A percentile compares a stretch with the other conserved stretches of the same genome.
Evolutionary conservation across 1,140 invertebrate species (phyloP).

Genomic region (Sinella curviseta): DNA sequence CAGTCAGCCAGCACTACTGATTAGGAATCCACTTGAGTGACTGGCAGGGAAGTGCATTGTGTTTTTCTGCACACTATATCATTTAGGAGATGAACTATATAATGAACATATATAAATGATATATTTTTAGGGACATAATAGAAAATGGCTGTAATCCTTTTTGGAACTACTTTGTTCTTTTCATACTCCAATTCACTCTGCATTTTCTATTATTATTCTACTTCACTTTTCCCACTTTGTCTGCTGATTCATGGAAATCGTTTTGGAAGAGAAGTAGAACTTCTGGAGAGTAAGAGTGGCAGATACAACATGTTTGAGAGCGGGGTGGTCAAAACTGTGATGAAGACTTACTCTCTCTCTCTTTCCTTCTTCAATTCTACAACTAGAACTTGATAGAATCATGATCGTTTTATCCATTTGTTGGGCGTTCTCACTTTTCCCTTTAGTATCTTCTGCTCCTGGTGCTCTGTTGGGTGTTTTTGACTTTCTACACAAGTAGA

Average conservation of each 20-base stretch:
- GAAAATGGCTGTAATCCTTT: not conserved
- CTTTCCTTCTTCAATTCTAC: not conserved
- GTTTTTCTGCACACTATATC: not conserved
- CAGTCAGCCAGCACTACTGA: too few species aligned
- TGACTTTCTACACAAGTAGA: not conserved
- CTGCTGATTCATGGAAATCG: not conserved
- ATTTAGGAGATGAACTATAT: not conserved
- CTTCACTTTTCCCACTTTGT: not conserved
- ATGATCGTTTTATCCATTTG: not conserved
- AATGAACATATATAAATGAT: too few species aligned
- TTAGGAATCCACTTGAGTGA: constrained; percentile 2
- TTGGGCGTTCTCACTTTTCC: constrained; percentile 18
- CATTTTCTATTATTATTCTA: not conserved
- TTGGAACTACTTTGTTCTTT: not conserved
- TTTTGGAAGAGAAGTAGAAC: too few species aligned
- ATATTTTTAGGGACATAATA: too few species aligned
- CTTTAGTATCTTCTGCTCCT: not conserved
- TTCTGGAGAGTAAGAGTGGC: too few species aligned
- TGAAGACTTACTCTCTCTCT: not conserved
- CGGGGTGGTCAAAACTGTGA: constrained; percentile 11
- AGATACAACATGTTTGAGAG: not conserved
- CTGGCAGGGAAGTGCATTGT: not conserved
- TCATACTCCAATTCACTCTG: not conserved
- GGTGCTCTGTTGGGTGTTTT: not conserved
- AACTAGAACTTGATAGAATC: not conserved